Percentiles rank a stretch among this genome's conserved stretches.
Conservation (phyloP, 1,140 invertebrate species). For the Helicoverpa zea region DNA sequence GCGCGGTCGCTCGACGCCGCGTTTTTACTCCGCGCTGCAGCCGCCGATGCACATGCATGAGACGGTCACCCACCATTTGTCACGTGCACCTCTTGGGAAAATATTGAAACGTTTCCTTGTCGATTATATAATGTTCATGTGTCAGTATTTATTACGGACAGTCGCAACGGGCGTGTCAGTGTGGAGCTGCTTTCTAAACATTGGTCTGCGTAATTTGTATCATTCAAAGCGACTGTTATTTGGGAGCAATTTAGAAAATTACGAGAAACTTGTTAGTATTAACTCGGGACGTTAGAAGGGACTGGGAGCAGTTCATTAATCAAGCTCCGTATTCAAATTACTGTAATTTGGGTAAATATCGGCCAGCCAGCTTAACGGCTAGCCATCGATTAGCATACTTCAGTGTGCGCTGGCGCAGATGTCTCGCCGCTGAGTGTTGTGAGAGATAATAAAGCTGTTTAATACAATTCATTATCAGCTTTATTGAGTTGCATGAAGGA, state of each 20-base stretch:
- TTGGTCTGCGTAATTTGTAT: constrained; percentile 16
- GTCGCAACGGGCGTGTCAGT: neutral
- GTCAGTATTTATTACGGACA: constrained; percentile 41
- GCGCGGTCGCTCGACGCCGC: constrained; percentile 29
- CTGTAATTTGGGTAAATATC: constrained; percentile 45
- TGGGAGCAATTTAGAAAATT: constrained; percentile 41
- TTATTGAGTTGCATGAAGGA: no score
- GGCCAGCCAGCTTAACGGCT: constrained; percentile 3
- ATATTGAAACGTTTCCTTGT: constrained; percentile 49
- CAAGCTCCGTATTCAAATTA: constrained; percentile 51
- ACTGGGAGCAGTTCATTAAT: constrained; percentile 45
- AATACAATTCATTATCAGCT: no score
- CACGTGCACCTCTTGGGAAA: constrained; percentile 58
- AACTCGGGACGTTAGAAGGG: neutral
- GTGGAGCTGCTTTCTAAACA: constrained; percentile 38
- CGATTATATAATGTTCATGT: constrained; percentile 23
- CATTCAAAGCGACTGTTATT: constrained; percentile 26
- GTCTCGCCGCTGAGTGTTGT: neutral
- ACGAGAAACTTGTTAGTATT: constrained; percentile 18
- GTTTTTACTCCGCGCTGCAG: constrained; percentile 18
- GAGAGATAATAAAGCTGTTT: neutral
- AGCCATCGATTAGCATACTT: constrained; percentile 26
- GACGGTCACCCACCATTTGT: constrained; percentile 49
- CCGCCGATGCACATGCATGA: constrained; percentile 30
- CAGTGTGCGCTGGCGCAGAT: neutral